Percentiles rank a stretch among this genome's conserved stretches.
Evolutionary conservation across 2,797 vertebrate species (phyloP).

Genomic region (Cephalopachus bancanus): DNA sequence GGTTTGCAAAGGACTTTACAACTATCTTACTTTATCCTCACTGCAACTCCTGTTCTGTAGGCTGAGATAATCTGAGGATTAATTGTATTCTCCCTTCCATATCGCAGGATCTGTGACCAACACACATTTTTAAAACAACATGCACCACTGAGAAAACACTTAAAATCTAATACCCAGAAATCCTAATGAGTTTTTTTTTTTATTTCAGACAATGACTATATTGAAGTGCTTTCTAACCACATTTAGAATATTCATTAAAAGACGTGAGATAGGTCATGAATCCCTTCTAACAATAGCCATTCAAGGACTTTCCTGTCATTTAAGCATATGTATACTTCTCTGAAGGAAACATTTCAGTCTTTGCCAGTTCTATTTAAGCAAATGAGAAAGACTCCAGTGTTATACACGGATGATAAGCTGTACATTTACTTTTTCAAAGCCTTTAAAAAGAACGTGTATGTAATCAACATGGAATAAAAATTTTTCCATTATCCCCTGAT

Average conservation of each 20-base stretch:
- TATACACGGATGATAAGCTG: conserved; percentile 27
- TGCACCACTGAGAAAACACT: background rate
- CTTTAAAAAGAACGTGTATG: conserved; percentile 61
- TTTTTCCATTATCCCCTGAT: conserved; percentile 65
- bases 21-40: background rate
- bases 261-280: background rate
- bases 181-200: background rate
- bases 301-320: conserved; percentile 32
- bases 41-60: background rate
- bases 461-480: conserved; percentile 78
- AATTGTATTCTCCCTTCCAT: background rate
- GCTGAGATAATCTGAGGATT: background rate
- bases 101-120: background rate
- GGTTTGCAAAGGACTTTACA: background rate
- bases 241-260: conserved; percentile 61
- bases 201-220: conserved; percentile 22
- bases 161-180: background rate
- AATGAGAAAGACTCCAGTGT: conserved; percentile 62
- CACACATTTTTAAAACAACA: background rate
- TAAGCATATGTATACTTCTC: background rate
- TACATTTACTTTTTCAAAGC: conserved; percentile 44
- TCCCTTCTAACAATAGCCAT: conserved; percentile 14
- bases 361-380: conserved; percentile 44
- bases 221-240: conserved; percentile 39
- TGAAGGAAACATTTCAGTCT: conserved; percentile 15